A percentile compares a stretch with the other conserved stretches of the same genome.
Evolutionary conservation across 1,140 invertebrate genomes (phyloP).

Genomic region (Diploscapter pachys): DNA sequence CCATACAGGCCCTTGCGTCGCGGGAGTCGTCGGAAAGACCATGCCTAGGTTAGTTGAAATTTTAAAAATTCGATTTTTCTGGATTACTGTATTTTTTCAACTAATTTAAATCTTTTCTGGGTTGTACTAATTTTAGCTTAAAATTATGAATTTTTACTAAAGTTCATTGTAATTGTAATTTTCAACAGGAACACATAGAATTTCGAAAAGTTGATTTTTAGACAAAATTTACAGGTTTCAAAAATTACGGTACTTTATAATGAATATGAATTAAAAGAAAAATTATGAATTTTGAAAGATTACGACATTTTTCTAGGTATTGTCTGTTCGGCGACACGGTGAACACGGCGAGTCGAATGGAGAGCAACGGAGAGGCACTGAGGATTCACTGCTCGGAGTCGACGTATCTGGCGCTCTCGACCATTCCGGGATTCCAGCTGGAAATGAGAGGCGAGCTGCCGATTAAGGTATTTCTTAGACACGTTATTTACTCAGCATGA

Average conservation of each 20-base stretch:
- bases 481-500: neutral
- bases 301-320: conserved; percentile 65
- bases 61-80: conserved; percentile 64
- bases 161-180: neutral
- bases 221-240: neutral
- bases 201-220: neutral
- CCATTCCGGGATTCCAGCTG: conserved; percentile 59
- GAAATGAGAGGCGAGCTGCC: conserved; percentile 59
- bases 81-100: conserved; percentile 11
- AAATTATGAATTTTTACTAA: neutral
- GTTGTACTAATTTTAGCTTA: neutral
- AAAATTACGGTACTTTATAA: neutral
- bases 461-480: conserved; percentile 54
- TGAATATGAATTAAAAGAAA: conserved; percentile 2
- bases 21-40: conserved; percentile 62
- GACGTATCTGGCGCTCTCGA: conserved; percentile 72
- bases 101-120: conserved; percentile 61
- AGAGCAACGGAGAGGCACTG: conserved; percentile 65
- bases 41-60: conserved; percentile 66
- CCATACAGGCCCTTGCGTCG: conserved; percentile 69
- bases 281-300: neutral
- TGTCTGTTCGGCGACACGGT: conserved; percentile 88
- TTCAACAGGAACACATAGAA: neutral
- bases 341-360: conserved; percentile 68
- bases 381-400: conserved; percentile 80